A percentile compares a stretch with the other conserved stretches of the same genome.
phyloP scores from a whole-genome alignment of 2,888 invertebrate genomes.

The Allolobophora icterica region DNA sequence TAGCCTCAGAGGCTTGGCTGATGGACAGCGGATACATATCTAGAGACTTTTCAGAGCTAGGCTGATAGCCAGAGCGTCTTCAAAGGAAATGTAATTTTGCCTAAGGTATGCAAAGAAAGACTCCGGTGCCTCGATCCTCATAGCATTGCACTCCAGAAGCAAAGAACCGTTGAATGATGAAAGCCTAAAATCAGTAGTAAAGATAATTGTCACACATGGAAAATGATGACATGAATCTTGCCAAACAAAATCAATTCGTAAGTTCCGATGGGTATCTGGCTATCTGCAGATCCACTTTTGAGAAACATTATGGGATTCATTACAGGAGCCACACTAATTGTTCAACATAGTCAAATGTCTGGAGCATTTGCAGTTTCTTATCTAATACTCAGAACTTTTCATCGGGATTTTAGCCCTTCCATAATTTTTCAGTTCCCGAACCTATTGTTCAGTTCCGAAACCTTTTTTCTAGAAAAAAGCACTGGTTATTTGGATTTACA shows the following conservation, averaged over 20 bases:
- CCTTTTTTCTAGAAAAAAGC: too few relatives aligned
- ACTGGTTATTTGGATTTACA: neutral
- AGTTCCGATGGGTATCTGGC: neutral
- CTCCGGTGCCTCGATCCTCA: slow-evolving; percentile 36
- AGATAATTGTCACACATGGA: neutral
- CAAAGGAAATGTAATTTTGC: slow-evolving; percentile 1
- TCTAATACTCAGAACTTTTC: neutral
- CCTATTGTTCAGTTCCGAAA: too few relatives aligned
- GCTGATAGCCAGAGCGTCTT: slow-evolving; percentile 29
- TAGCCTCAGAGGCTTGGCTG: too few relatives aligned
- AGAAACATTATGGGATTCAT: too few relatives aligned
- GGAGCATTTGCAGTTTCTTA: too few relatives aligned
- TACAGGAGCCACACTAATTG: too few relatives aligned
- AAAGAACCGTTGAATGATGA: slow-evolving; percentile 29
- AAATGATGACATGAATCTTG: neutral
- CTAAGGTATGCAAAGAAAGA: slow-evolving; percentile 23
- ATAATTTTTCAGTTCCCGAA: too few relatives aligned
- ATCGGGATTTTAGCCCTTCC: too few relatives aligned
- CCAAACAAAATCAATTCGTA: neutral
- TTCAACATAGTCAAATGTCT: too few relatives aligned
- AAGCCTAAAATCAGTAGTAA: slow-evolving; percentile 30
- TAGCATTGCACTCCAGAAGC: slow-evolving; percentile 33
- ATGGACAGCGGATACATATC: neutral
- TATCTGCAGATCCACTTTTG: too few relatives aligned
- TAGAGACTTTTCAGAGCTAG: slow-evolving; percentile 31